Percentiles rank a stretch among this genome's conserved stretches.
These are phyloP conservation scores for Pomatostomus ruficeps DNA, from an alignment of 2,113 vertebrate species.

Conservation along the genomic window DNA sequence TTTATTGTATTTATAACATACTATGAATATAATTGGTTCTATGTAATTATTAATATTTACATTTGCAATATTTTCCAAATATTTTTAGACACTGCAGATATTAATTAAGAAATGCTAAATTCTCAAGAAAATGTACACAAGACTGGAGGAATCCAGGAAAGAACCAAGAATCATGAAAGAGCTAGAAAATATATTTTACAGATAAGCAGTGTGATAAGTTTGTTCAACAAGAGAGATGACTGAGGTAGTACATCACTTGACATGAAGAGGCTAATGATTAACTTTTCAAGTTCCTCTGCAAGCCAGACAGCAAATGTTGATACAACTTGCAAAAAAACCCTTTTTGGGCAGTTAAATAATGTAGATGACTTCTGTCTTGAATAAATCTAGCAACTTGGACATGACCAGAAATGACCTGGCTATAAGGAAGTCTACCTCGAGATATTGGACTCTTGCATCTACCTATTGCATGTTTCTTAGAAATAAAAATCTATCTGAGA, in stretches of 20 bases:
- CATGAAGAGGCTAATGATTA: neutral
- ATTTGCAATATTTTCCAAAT: neutral
- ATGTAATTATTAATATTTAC: neutral
- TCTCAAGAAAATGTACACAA: neutral
- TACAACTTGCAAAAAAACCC: neutral
- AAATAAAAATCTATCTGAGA: neutral
- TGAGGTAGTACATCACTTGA: neutral
- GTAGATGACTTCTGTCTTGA: neutral
- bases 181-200: neutral
- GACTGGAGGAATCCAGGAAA: neutral
- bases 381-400: neutral
- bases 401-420: neutral
- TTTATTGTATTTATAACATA: neutral
- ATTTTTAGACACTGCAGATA: neutral
- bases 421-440: neutral
- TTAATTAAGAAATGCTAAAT: neutral
- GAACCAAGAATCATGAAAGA: neutral
- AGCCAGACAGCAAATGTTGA: neutral
- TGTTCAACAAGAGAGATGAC: neutral
- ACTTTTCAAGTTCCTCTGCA: neutral
- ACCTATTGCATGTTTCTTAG: neutral
- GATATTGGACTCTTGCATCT: neutral
- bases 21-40: neutral
- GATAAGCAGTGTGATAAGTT: neutral
- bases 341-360: neutral